These are phyloP conservation scores for Tyrophagus putrescentiae DNA, from an alignment of 1,140 invertebrate species.

Conservation along the genomic window DNA sequence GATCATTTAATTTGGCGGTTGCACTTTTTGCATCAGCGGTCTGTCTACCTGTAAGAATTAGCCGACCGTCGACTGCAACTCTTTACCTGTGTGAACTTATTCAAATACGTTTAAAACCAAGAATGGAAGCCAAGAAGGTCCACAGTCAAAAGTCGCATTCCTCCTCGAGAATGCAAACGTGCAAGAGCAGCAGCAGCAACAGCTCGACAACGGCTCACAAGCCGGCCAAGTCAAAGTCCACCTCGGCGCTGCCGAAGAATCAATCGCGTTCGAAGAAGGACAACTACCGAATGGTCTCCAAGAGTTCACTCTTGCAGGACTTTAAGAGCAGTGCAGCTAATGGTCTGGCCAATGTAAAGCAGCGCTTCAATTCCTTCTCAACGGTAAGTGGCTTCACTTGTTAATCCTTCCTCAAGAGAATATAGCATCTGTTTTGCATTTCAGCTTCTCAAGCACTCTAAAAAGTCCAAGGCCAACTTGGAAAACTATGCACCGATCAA, in stretches of 20 bases:
- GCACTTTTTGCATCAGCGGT: background rate
- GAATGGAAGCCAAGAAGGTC: background rate
- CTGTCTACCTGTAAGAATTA: background rate
- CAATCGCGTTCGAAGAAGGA: background rate
- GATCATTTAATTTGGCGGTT: background rate
- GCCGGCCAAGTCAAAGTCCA: background rate
- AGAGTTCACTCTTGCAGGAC: conserved; percentile 3
- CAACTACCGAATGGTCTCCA: background rate
- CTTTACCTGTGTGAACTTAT: background rate
- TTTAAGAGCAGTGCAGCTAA: conserved; percentile 4
- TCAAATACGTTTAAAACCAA: background rate
- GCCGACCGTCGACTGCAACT: background rate
- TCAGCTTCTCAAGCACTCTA: background rate
- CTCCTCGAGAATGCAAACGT: background rate
- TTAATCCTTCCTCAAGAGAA: background rate
- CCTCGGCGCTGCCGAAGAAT: background rate
- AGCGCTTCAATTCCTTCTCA: conserved; percentile 2
- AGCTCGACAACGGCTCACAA: no score
- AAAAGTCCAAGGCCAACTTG: conserved; percentile 23
- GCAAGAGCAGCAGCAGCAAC: background rate
- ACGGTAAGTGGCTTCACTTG: background rate
- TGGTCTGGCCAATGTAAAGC: background rate
- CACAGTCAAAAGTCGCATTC: background rate
- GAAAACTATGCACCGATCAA: conserved; percentile 17
- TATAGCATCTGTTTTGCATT: background rate